Conservation (phyloP, 2,113 vertebrate species). For the Apteryx owenii region DNA sequence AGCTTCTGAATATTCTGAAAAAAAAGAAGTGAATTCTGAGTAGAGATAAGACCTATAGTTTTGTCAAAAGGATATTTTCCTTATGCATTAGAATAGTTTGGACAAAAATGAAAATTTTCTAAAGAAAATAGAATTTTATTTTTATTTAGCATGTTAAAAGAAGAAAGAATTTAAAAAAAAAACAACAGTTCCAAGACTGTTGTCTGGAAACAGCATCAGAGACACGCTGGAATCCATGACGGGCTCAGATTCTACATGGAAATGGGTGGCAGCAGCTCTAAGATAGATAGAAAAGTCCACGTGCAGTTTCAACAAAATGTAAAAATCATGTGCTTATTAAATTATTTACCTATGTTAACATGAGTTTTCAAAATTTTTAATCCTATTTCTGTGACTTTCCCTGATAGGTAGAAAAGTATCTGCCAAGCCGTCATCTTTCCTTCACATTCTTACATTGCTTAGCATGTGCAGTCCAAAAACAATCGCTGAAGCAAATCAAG, state of each 20-base stretch:
- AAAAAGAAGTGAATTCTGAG: background rate
- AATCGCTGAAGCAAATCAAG: background rate
- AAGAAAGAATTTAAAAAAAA: background rate
- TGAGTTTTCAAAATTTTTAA: background rate
- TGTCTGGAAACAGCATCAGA: background rate
- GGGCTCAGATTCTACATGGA: background rate
- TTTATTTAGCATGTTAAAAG: background rate
- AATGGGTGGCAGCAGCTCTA: background rate
- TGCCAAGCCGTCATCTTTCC: background rate
- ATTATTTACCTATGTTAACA: background rate
- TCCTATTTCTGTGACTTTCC: background rate
- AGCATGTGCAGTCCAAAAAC: background rate
- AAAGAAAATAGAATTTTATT: background rate
- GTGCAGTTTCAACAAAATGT: background rate
- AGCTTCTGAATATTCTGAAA: conserved; percentile 82
- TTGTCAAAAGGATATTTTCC: background rate
- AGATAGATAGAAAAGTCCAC: background rate
- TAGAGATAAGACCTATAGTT: background rate
- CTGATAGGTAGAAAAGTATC: background rate
- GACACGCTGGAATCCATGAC: fast-evolving
- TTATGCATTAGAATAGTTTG: background rate
- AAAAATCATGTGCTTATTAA: background rate
- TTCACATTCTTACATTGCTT: background rate
- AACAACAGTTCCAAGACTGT: background rate
- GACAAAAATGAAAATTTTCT: background rate